Percentiles rank a stretch among this genome's conserved stretches.
Evolutionary conservation across 2,113 vertebrate species (phyloP).

Genomic region (Pholis gunnellus): DNA sequence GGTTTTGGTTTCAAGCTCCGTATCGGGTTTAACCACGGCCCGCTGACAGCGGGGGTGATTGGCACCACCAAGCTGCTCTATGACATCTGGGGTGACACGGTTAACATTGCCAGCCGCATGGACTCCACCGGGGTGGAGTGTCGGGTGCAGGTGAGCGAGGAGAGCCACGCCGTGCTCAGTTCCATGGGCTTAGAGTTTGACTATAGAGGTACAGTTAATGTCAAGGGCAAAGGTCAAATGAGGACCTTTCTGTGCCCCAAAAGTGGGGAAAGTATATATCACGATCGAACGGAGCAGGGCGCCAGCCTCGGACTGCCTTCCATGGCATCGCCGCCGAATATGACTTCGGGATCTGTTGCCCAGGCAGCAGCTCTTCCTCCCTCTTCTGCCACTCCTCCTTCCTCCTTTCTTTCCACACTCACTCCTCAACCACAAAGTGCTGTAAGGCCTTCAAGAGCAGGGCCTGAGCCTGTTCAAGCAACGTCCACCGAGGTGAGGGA

Average conservation of each 20-base stretch:
- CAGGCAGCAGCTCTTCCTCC: constrained; percentile 38
- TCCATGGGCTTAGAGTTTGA: constrained; percentile 97
- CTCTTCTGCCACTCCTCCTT: constrained; percentile 19
- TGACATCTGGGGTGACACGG: constrained; percentile 99
- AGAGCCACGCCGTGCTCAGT: constrained; percentile 92
- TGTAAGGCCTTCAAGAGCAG: constrained; percentile 40
- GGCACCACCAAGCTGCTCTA: constrained; percentile 98
- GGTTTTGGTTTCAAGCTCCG: constrained; percentile 98
- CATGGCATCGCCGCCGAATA: constrained; percentile 82
- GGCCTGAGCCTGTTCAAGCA: constrained; percentile 37
- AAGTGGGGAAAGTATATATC: constrained; percentile 85
- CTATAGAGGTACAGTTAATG: constrained; percentile 98
- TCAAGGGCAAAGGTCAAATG: constrained; percentile 99
- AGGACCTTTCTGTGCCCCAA: constrained; percentile 98
- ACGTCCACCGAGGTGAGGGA: constrained; percentile 58
- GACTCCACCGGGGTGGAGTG: constrained; percentile 98
- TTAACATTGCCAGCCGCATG: constrained; percentile 99
- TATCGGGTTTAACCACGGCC: constrained; percentile 97
- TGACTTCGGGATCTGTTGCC: constrained; percentile 79
- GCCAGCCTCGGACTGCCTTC: constrained; percentile 86
- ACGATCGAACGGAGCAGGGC: constrained; percentile 88
- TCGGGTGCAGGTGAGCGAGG: constrained; percentile 97
- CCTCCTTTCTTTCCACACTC: constrained; percentile 41
- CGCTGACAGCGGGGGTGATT: constrained; percentile 95
- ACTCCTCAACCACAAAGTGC: constrained; percentile 44